phyloP scores from a whole-genome alignment of 2,113 vertebrate genomes.

The Archocentrus centrarchus region DNA sequence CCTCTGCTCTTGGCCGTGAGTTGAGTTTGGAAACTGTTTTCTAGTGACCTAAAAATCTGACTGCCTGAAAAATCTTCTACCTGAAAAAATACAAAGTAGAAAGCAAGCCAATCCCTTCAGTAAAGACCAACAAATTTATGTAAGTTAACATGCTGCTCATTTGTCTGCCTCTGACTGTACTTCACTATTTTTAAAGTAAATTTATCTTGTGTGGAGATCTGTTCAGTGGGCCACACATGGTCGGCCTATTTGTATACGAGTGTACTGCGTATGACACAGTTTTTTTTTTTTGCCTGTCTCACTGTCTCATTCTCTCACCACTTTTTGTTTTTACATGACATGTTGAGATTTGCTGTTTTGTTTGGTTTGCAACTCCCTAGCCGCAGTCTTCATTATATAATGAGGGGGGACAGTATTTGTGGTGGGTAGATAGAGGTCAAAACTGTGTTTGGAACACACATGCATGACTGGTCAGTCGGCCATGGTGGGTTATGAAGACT shows the following conservation, averaged over 20 bases:
- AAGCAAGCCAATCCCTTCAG: background rate
- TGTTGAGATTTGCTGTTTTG: conserved; percentile 67
- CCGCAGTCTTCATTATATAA: conserved; percentile 60
- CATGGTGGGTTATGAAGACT: conserved; percentile 14
- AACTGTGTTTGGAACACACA: conserved; percentile 60
- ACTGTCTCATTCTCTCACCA: conserved; percentile 6
- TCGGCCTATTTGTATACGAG: background rate
- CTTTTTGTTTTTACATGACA: conserved; percentile 57
- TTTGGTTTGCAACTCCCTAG: conserved; percentile 62
- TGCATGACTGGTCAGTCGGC: conserved; percentile 46
- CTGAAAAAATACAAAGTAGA: conserved; percentile 20
- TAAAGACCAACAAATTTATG: background rate
- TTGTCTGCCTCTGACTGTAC: conserved; percentile 25
- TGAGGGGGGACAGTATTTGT: conserved; percentile 56
- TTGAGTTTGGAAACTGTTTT: conserved; percentile 50
- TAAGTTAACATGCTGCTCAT: background rate
- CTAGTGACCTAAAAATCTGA: conserved; percentile 44
- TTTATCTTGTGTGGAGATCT: conserved; percentile 23
- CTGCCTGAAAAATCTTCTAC: conserved; percentile 16
- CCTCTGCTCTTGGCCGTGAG: conserved; percentile 13
- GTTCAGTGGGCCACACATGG: background rate
- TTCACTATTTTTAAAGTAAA: conserved; percentile 32
- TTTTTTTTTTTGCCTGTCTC: conserved; percentile 11
- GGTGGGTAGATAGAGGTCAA: conserved; percentile 64
- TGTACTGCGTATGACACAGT: conserved; percentile 21